These are phyloP conservation scores for Aspidiotus destructor DNA, from an alignment of 2,888 invertebrate genomes.

Conservation along the genomic window DNA sequence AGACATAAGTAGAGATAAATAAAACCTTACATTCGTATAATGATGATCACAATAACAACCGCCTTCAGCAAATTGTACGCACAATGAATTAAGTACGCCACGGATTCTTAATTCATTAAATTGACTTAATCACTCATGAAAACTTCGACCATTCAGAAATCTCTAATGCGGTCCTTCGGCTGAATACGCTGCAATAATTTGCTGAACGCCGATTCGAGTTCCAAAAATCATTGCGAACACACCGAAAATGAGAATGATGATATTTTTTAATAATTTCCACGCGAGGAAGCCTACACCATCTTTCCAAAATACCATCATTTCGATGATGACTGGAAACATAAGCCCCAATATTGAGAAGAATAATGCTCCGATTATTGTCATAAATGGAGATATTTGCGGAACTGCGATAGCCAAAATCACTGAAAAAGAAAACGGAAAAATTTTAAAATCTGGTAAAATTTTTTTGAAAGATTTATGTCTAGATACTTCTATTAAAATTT, in stretches of 20 bases:
- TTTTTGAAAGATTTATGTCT: not conserved
- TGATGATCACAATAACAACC: too few relatives aligned
- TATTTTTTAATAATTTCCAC: conserved; percentile 70
- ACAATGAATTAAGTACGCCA: too few relatives aligned
- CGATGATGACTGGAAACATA: conserved; percentile 74
- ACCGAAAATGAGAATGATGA: conserved; percentile 64
- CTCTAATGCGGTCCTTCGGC: too few relatives aligned
- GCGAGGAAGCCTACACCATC: conserved; percentile 59
- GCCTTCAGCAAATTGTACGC: too few relatives aligned
- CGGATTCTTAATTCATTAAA: too few relatives aligned
- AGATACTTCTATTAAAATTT: not conserved
- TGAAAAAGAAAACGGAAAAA: conserved; percentile 34
- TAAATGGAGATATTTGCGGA: conserved; percentile 79
- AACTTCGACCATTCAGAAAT: too few relatives aligned
- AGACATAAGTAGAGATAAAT: too few relatives aligned
- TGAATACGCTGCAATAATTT: conserved; percentile 51
- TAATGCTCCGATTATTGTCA: conserved; percentile 85
- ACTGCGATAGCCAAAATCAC: conserved; percentile 73
- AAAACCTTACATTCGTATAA: too few relatives aligned
- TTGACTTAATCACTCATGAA: too few relatives aligned
- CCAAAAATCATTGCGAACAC: conserved; percentile 73
- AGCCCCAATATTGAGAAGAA: conserved; percentile 86
- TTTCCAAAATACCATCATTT: conserved; percentile 77
- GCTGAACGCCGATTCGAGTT: conserved; percentile 54
- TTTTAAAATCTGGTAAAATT: not conserved